Base-by-base conservation (phyloP, 2,113 vertebrate species). In the Strix aluco region DNA sequence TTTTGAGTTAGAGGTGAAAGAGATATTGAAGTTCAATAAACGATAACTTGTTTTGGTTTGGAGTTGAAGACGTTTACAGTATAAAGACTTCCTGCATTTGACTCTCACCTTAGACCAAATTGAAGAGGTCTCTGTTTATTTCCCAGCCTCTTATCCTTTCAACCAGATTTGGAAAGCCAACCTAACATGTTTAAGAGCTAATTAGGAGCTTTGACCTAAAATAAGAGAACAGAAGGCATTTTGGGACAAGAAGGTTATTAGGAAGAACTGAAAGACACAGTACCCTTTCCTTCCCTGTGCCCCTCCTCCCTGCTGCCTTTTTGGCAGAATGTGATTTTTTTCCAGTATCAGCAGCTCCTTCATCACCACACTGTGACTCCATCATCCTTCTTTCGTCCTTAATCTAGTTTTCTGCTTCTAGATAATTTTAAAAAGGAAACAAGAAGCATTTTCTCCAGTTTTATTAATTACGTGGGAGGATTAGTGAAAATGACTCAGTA, bases 231-330 rank as follows among this genome's bases (percentile, higher is more conserved):
- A 78, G 42, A 26, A 47, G 30, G 15, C 29, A 19, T 5, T 80
- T 55, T 7, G 30, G 44, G n/a, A 90, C 72, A 84, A 65, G 58
- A 69, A 40, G 52, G 21, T 58, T 18, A 81, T 71, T 70, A 71
- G 30, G 15, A 92, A 61, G 27, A 88, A 10, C 5, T 55, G n/a
- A 86, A 69, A 86, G 57, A 58, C 21, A 51, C 10, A 1, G 6
- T 71, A 82, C 51, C 32, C 16, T 91, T 62, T 57, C 38, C 16
- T 69, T 2, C 17, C 4, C 4, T 44, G 8, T 57, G 16, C 51
- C 4, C 3, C n/a, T 7, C 3, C 54, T 21, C 3, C 29, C 16
- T 2, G 2, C 3, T 7, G 3, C 5, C 15, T 72, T 63, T 29
- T 36, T 70, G 12, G 18, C 49, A 61, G 7, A 54, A 42, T 63